These are phyloP conservation scores for Actinernus sp. DNA, from an alignment of 92 coral and sea anemone genomes.

Conservation along the genomic window DNA sequence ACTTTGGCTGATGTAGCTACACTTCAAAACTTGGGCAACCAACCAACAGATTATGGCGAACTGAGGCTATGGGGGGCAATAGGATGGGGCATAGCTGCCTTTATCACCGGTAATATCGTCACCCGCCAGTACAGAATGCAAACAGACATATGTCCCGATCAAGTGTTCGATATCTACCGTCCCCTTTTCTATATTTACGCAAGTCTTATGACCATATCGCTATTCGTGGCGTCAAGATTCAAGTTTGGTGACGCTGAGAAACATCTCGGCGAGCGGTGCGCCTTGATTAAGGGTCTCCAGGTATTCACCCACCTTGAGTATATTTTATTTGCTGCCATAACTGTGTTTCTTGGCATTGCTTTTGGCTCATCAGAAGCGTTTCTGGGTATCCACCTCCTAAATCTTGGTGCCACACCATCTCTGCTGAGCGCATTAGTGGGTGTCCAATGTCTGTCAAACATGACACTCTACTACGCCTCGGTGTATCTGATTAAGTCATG, in stretches of 20 bases:
- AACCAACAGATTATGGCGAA: conserved; percentile 85
- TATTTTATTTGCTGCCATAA: conserved; percentile 62
- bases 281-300: conserved; percentile 71
- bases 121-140: conserved; percentile 73
- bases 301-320: conserved; percentile 79
- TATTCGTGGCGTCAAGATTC: conserved; percentile 84
- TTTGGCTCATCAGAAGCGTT: conserved; percentile 80
- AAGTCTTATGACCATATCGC: conserved; percentile 80
- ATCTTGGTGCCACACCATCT: conserved; percentile 89
- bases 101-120: conserved; percentile 87
- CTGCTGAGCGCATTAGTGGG: conserved; percentile 84
- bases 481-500: conserved; percentile 73
- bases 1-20: conserved; percentile 93
- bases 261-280: conserved; percentile 61
- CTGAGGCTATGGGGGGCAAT: conserved; percentile 90
- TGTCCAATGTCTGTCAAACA: conserved; percentile 82
- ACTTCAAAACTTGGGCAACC: conserved; percentile 83
- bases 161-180: conserved; percentile 85
- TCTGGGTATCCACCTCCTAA: conserved; percentile 77
- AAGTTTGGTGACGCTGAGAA: conserved; percentile 69
- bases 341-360: conserved; percentile 81
- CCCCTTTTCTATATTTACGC: conserved; percentile 94
- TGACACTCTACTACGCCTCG: conserved; percentile 76
- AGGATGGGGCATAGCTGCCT: conserved; percentile 90
- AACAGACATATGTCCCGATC: conserved; percentile 89